Evolutionary conservation across 2,113 vertebrate species (phyloP).

Genomic region (Elephas maximus): DNA sequence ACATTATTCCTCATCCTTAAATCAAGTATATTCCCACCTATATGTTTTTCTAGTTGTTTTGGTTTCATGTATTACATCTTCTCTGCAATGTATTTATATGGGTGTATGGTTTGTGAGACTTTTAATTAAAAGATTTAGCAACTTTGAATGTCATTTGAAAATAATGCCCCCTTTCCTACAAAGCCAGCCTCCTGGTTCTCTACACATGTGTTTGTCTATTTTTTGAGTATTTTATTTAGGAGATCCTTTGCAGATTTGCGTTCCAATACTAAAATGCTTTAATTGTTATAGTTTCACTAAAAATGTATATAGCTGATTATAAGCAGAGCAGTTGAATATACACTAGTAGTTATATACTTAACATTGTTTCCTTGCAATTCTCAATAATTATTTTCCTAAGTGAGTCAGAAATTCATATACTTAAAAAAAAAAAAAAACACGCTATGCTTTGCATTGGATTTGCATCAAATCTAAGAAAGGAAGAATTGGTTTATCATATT

Average conservation of each 20-base stretch:
- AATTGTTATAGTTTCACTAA: background rate
- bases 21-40: background rate
- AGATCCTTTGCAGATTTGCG: background rate
- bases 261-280: background rate
- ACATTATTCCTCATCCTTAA: background rate
- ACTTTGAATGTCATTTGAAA: background rate
- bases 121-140: background rate
- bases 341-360: background rate
- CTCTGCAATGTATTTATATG: background rate
- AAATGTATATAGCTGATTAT: background rate
- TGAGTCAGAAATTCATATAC: constrained; percentile 59
- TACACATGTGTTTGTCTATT: background rate
- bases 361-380: background rate
- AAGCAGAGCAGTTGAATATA: background rate
- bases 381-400: constrained; percentile 56
- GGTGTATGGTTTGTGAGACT: background rate
- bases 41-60: constrained; percentile 22
- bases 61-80: background rate
- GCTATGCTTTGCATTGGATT: constrained; percentile 71
- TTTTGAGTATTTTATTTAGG: constrained; percentile 20
- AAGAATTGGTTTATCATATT: constrained; percentile 73
- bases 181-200: background rate
- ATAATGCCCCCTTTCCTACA: background rate
- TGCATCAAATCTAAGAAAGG: constrained; percentile 79
- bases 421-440: constrained; percentile 16